Base-by-base conservation (phyloP, 2,888 invertebrate species). In the Petrolisthes manimaculis region DNA sequence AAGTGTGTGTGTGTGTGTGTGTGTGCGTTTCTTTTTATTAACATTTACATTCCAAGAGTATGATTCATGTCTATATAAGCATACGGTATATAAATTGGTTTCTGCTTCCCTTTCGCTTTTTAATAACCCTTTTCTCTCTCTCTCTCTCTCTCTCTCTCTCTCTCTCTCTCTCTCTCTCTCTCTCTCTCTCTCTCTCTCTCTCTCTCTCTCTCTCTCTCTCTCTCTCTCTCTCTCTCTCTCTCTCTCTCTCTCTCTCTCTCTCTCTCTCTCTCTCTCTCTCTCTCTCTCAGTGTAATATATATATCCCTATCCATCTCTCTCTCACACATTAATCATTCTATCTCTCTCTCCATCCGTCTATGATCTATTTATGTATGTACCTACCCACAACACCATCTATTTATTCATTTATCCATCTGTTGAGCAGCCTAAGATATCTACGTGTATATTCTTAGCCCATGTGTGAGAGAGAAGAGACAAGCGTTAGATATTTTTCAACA, bases 111-210 rank as follows among this genome's bases (percentile, higher is more conserved):
- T 67, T 18, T 67, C 67, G 1, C 67, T 67, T 18, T 67, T 18
- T 67, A 12, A 14, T 18, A 14, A 12, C 18, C 67, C 3, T 3
- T 67, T 3, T 67, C 67, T 67, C 67, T 67, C 67, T 67, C 67
- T 67, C 67, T 67, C 67, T 67, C 67, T 67, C 67, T 67, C 67
- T 67, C 67, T 67, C 24, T 24, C 1, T 51, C 53, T 51, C 37
- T 78, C 78, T 21, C 21, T 14, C 37, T 78, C 54, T n/a, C 18
- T 55, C 54, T 79, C 54, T 55, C 55, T 55, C 79, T 55, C 55
- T 79, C 54, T 55, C 79, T 79, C n/a, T 51, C 53, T 55, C 55
- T 79, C 53, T 79, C 54, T 79, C 51, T 78, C 78, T 78, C 78
- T 78, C 55, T 55, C 54, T 79, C 54, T 55, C 18, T 55, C 79